Evolutionary conservation across 2,113 vertebrate species (phyloP), one percentile per base, ranked within the genome.

Genomic region (Sinocyclocheilus rhinocerous): DNA sequence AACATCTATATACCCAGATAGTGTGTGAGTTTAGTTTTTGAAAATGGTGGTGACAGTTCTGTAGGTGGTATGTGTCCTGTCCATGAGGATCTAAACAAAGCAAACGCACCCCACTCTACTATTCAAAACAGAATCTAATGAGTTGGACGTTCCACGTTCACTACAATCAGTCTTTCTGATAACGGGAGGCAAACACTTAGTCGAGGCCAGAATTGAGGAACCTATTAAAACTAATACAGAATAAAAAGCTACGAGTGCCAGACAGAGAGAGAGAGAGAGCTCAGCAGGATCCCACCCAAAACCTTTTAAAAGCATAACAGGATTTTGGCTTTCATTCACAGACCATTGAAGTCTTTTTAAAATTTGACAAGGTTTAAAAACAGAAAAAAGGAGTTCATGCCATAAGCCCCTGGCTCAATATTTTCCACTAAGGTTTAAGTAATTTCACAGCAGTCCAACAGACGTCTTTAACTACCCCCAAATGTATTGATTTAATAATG

Each of bases 301-400:
- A 75, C 55, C 85, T 81, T 85, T 86, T 76, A 85, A 89, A 89
- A 81, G 85, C 83, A 85, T 84, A 90, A 91, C 86, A 86, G 59
- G 80, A 75, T 86, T 90, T 84, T 90, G 89, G 85, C 89, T 84
- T 87, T 61, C 16, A 16, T 42, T 76, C 72, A n/a, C 81, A 86
- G 72, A 87, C 85, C 87, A 39, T 84, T 83, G 69, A 84, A 87
- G 75, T 61, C 82, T 89, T 87, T 87, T 87, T 85, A 85, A 84
- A 87, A 75, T 85, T 75, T 81, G 83, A 85, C 78, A 86, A 75
- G 78, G 36, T 63, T 84, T 29, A 72, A 85, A 70, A 87, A 67
- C 79, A 69, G 36, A 85, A 85, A 81, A 45, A 76, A 5, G 45
- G 8, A 9, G 73, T 72, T 83, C 52, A 45, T 1, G 75, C 24